Conservation (phyloP, 2,888 invertebrate genomes). For the Trachelus iudaicus region DNA sequence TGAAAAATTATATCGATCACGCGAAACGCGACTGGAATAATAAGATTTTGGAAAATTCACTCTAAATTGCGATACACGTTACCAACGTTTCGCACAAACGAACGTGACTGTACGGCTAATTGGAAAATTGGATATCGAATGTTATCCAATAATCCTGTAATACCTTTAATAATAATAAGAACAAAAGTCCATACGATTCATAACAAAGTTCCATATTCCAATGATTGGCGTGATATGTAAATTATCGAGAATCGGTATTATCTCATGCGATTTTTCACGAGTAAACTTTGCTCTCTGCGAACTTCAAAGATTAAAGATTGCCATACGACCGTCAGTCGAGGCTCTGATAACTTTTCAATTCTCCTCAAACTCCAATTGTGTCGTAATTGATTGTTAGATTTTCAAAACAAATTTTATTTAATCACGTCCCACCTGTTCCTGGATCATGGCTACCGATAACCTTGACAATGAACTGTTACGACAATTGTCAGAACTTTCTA, state of each 20-base stretch:
- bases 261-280: not conserved
- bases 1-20: not conserved
- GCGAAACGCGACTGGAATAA: not conserved
- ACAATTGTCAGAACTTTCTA: slow-evolving; percentile 2
- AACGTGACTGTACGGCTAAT: not conserved
- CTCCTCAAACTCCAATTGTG: too few species aligned
- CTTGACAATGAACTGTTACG: slow-evolving; percentile 11
- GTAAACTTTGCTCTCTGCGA: not conserved
- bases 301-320: not conserved
- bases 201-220: not conserved
- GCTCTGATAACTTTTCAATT: too few species aligned
- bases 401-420: not conserved
- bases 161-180: not conserved
- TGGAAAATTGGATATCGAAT: not conserved
- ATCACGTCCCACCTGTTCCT: not conserved
- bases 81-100: not conserved
- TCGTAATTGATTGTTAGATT: not conserved
- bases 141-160: not conserved
- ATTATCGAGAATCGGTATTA: not conserved
- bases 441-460: not conserved
- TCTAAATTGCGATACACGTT: not conserved
- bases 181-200: not conserved
- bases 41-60: not conserved
- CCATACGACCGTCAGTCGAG: too few species aligned
- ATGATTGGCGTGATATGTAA: not conserved